Percentiles rank a stretch among this genome's conserved stretches.
phyloP scores from a whole-genome alignment of 2,888 invertebrate species.

The Gordius sp. region DNA sequence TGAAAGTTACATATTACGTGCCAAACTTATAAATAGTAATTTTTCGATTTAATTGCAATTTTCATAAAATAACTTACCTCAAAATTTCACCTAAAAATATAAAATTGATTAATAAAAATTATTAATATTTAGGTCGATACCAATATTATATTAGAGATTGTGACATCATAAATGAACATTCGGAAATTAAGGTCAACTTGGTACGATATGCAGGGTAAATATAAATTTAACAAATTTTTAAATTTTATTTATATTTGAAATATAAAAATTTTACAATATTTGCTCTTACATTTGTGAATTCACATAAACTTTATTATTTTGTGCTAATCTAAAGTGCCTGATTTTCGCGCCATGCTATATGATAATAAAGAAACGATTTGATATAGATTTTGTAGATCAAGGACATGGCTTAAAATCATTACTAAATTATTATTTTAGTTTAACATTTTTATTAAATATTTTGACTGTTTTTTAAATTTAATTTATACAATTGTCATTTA shows the following conservation, averaged over 20 bases:
- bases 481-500: too few species aligned
- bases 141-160: neutral
- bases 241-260: neutral
- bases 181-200: neutral
- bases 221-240: neutral
- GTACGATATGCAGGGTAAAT: conserved; percentile 4
- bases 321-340: too few species aligned
- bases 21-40: conserved; percentile 3
- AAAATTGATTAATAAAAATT: neutral
- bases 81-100: neutral
- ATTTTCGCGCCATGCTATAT: too few species aligned
- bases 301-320: too few species aligned
- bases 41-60: neutral
- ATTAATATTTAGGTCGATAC: conserved; percentile 1
- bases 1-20: neutral
- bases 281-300: too few species aligned
- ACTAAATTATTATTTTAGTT: too few species aligned
- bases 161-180: neutral
- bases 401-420: too few species aligned
- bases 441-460: too few species aligned
- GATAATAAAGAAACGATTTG: too few species aligned
- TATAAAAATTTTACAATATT: neutral
- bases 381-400: too few species aligned
- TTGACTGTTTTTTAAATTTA: too few species aligned
- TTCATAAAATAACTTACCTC: neutral